Evolutionary conservation across 2,797 vertebrate species (phyloP).

Genomic region (Morus bassanus): DNA sequence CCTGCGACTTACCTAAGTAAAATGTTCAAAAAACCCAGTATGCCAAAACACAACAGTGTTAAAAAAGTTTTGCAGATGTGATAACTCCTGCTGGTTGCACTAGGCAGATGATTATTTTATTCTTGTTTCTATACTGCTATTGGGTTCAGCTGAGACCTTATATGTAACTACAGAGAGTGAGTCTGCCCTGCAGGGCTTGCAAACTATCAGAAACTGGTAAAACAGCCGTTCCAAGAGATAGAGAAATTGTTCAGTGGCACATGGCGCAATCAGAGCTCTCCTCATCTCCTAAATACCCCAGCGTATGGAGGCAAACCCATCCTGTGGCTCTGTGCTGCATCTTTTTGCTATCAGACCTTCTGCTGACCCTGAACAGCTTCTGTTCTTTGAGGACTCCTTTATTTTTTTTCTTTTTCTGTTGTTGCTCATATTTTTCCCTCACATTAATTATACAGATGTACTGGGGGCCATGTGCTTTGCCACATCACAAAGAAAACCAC

Average conservation of each 20-base stretch:
- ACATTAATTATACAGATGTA: conserved; percentile 54
- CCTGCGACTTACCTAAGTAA: neutral
- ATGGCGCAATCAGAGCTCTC: neutral
- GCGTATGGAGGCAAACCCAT: neutral
- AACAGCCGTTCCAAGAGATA: neutral
- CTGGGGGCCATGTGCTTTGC: conserved; percentile 48
- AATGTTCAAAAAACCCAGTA: neutral
- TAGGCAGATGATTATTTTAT: neutral
- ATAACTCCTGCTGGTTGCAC: neutral
- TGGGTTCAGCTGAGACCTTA: neutral
- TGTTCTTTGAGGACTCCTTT: conserved; percentile 5
- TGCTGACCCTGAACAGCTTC: conserved; percentile 45
- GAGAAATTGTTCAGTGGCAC: neutral
- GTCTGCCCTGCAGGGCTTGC: neutral
- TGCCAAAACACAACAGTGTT: neutral
- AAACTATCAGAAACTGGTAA: neutral
- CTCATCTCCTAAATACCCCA: neutral
- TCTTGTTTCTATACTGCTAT: neutral
- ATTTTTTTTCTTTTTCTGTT: neutral
- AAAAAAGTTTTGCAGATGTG: neutral
- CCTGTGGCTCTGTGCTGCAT: neutral
- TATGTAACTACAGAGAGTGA: neutral
- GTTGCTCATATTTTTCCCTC: conserved; percentile 30
- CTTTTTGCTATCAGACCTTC: conserved; percentile 30
- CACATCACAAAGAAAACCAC: conserved; percentile 60